These are phyloP conservation scores for Holothuria scabra DNA, from an alignment of 53 echinoderm and acorn worm genomes.

Conservation along the genomic window DNA sequence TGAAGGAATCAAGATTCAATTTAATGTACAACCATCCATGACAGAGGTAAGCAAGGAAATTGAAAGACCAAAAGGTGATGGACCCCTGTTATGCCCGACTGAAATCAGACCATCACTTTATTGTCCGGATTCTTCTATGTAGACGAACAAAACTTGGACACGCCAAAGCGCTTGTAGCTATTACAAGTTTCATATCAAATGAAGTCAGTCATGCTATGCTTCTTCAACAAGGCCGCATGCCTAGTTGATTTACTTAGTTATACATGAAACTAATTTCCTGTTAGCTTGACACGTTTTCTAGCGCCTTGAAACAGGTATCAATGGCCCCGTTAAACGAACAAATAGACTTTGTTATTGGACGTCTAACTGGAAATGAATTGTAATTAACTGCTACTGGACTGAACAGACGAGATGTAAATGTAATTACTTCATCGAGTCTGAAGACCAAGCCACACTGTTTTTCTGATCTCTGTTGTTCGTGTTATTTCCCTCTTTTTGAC, in stretches of 20 bases:
- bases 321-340: constrained; percentile 20
- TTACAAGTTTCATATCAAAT: no score
- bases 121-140: no score
- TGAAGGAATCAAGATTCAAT: no score
- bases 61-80: no score
- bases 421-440: constrained; percentile 21
- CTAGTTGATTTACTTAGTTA: constrained; percentile 50
- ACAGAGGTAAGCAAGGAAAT: no score
- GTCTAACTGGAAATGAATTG: constrained; percentile 14
- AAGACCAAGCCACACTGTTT: not conserved
- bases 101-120: no score
- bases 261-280: constrained; percentile 64
- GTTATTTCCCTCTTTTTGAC: constrained; percentile 6
- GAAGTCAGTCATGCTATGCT: no score
- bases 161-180: no score
- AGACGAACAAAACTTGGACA: no score
- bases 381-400: constrained; percentile 17
- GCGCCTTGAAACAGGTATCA: constrained; percentile 50
- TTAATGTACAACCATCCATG: no score
- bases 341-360: constrained; percentile 20
- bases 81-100: no score
- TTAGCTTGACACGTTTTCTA: constrained; percentile 29
- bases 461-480: constrained; percentile 6
- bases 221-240: not conserved
- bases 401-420: constrained; percentile 26